Base-by-base conservation (phyloP, 2,797 vertebrate species). In the Garrulus glandarius region DNA sequence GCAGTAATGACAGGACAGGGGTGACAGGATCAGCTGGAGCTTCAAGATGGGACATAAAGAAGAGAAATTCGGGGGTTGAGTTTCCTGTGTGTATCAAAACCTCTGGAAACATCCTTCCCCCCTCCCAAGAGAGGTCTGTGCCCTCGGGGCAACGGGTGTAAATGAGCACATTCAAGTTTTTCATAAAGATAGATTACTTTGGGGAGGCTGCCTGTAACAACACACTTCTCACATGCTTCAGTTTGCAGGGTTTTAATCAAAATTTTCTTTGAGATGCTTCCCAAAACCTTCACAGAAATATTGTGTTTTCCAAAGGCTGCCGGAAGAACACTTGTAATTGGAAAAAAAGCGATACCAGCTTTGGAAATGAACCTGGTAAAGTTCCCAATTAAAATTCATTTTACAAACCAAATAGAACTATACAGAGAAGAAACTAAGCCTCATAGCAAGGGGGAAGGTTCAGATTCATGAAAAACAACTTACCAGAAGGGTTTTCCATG, bases 191-290 rank as follows among this genome's bases (percentile, higher is more conserved):
- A 43, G 55, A 55, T 84, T 74, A 74, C 79, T 84, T 41, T 44
- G 49, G 95, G 92, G 85, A 92, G 8, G 5, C 32, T 23, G 37
- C 34, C 82, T 8, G 3, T 27, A 82, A 47, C 68, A 87, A 41
- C 60, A 49, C 52, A 13, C 41, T 56, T 75, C 10, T 49, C 74
- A 60, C 61, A 10, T 30, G 32, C 32, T 74, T 37, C 71, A n/a
- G 32, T 70, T 87, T 5, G 36, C 32, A 46, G 15, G 43, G 30
- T 52, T 93, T 96, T 95, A 91, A 95, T 87, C 71, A 92, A 93
- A 83, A 41, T 85, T 60, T 87, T 34, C 71, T 92, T 87, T 55
- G 60, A 92, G 75, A 83, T 23, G 23, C 39, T 87, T 93, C 64
- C 87, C 71, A 36, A 83, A 95, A 65, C 64, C 47, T 46, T 75